phyloP scores from a whole-genome alignment of 2,888 invertebrate species.

The Nomada lathburiana region DNA sequence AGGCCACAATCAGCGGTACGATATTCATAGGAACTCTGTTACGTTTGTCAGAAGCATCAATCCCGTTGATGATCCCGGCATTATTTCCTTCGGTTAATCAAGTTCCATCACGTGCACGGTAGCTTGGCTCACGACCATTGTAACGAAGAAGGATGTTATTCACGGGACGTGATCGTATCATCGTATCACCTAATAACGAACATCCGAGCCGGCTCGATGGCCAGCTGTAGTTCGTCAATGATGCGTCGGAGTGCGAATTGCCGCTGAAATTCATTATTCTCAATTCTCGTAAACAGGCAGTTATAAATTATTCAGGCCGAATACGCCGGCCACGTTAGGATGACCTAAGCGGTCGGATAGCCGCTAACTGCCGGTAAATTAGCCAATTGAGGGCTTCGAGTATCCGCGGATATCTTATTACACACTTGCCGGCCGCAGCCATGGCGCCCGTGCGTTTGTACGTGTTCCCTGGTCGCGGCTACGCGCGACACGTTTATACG shows the following conservation, averaged over 20 bases:
- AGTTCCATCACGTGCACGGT: conserved; percentile 10
- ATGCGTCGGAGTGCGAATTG: conserved; percentile 70
- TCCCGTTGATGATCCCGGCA: conserved; percentile 21
- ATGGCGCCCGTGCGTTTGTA: conserved; percentile 78
- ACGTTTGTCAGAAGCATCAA: not conserved
- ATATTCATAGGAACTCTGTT: not conserved
- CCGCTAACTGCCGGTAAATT: conserved; percentile 84
- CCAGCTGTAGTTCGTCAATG: conserved; percentile 77
- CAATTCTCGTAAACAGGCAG: conserved; percentile 85
- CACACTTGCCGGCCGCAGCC: conserved; percentile 80
- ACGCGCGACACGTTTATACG: conserved; percentile 61
- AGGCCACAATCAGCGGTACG: not conserved
- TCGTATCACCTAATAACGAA: conserved; percentile 71
- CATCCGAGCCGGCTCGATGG: conserved; percentile 70
- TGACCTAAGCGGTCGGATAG: conserved; percentile 84
- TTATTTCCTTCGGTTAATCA: conserved; percentile 33
- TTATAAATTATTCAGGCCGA: conserved; percentile 85
- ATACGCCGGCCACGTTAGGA: conserved; percentile 80
- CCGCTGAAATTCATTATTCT: conserved; percentile 84
- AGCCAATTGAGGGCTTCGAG: conserved; percentile 85
- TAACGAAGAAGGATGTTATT: conserved; percentile 67
- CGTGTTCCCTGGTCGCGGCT: conserved; percentile 57
- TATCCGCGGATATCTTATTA: conserved; percentile 85
- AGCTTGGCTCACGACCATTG: conserved; percentile 9
- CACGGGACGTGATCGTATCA: conserved; percentile 59